Conservation (phyloP, 2,797 vertebrate genomes). For the Syngnathus rostellatus region DNA sequence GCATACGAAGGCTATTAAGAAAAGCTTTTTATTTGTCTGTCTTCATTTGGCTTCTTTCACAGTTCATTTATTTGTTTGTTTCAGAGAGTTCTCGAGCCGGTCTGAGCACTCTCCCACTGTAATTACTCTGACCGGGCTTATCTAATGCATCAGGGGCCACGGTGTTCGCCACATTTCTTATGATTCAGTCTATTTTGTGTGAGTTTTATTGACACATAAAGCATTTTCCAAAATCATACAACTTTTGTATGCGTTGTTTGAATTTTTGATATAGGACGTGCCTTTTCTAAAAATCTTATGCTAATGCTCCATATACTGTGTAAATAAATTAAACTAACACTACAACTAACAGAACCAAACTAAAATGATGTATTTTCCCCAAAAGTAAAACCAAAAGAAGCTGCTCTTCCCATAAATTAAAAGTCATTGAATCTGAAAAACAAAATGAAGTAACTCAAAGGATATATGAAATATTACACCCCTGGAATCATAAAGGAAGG, state of each 20-base stretch:
- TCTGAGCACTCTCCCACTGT: not conserved
- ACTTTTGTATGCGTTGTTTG: not conserved
- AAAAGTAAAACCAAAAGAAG: too few species aligned
- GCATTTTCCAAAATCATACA: not conserved
- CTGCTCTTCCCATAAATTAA: too few species aligned
- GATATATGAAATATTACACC: not conserved
- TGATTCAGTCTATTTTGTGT: not conserved
- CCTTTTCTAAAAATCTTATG: too few species aligned
- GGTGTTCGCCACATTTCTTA: not conserved
- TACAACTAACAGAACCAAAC: not conserved
- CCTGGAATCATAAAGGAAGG: not conserved
- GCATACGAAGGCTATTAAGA: not conserved
- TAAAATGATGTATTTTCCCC: too few species aligned
- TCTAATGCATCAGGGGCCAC: not conserved
- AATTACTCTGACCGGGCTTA: not conserved
- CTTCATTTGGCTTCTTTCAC: not conserved
- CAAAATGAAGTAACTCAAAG: not conserved
- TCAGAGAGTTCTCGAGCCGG: not conserved
- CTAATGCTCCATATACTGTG: too few species aligned
- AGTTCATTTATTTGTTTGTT: conserved; percentile 3
- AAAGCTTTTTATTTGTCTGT: not conserved
- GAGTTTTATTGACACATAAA: not conserved
- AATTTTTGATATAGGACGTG: not conserved
- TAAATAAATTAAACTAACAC: too few species aligned
- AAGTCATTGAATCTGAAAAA: too few species aligned